Base-by-base conservation (phyloP, 2,797 vertebrate species). In the Coreius guichenoti region DNA sequence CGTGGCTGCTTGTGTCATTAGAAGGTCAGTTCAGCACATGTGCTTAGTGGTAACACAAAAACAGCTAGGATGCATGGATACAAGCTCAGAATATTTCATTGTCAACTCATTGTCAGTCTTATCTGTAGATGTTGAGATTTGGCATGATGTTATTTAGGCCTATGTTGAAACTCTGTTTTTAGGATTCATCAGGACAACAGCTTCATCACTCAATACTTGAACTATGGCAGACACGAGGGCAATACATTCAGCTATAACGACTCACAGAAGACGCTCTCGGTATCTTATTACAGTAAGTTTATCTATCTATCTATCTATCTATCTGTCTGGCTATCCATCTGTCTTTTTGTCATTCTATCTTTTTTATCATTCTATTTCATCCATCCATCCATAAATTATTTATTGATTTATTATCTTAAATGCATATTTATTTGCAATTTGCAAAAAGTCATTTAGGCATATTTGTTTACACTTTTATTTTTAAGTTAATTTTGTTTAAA, bases 231-330 rank as follows among this genome's bases (percentile, higher is more conserved):
- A 84, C 95, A 96, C 5, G 90, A 94, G 0, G 90, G 87, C 9
- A 95, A 94, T 58, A 36, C 91, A 51, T 95, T 95, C 86, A 86
- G 89, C 72, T 95, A 95, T 87, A 94, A 94, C 4, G 87, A 92
- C 88, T 92, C 89, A 47, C 87, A 89, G 68, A 92, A 91, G 90
- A 92, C 54, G 21, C 90, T 96, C 70, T 93, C 94, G 0, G 94
- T 96, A 56, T 93, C 91, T 0, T 96, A 95, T 87, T 93, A 83
- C 61, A 92, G 95, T 96, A 89, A 93, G 3, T 4, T 5, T 3
- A 13, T 47, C 45, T 13, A 45, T 45, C 45, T 45, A 45, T 45
- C 45, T 13, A 45, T 45, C 11, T 45, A 13, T 45, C 45, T 13
- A 4, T 45, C 12, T 9, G 2, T 43, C 39, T 12, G 13, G 13